Evolutionary conservation across 2,113 vertebrate species (phyloP), one percentile per base, ranked within the genome.

Genomic region (Tupaia chinensis): DNA sequence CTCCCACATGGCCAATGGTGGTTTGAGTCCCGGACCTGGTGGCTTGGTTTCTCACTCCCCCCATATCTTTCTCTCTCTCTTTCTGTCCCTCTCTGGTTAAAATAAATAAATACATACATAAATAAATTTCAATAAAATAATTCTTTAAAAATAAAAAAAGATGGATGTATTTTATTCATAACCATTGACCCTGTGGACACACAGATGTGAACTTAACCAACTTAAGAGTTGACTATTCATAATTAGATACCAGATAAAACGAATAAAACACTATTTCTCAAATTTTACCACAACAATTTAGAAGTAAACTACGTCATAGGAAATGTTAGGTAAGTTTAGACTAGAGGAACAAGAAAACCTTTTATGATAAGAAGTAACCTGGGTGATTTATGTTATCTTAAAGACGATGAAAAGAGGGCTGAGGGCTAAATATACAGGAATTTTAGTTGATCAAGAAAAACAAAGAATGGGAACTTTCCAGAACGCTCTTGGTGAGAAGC

Each of bases 391-490:
- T 15, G 7, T 32, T 32, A 85, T 53, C 16, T 95, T 93, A n/a
- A 85, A 93, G 91, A 76, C 32, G 54, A 68, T 68, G 29, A 73
- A 81, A 93, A 88, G n/a, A 74, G 13, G 44, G 5, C 1, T 91
- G 56, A 9, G 63, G 13, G n/a, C 9, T 94, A 86, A 72, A 68
- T 61, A 77, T 8, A 20, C 15, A 85, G 94, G 69, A 56, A 87
- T 29, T 92, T 93, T n/a, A 93, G 74, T 25, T 93, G 44, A 87
- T 73, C 15, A 80, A 89, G 66, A 88, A 92, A 72, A 68, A 68
- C 29, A 92, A 92, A 53, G 23, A 90, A 32, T 32, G 32, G 32
- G 32, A 32, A 32, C 32, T 32, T 32, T 32, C 32, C 32, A 32
- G 32, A 32, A 32, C 32, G 32, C 32, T 32, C 32, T 32, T 32